phyloP scores from a whole-genome alignment of 1,140 invertebrate genomes.

The Drosophila pandora region DNA sequence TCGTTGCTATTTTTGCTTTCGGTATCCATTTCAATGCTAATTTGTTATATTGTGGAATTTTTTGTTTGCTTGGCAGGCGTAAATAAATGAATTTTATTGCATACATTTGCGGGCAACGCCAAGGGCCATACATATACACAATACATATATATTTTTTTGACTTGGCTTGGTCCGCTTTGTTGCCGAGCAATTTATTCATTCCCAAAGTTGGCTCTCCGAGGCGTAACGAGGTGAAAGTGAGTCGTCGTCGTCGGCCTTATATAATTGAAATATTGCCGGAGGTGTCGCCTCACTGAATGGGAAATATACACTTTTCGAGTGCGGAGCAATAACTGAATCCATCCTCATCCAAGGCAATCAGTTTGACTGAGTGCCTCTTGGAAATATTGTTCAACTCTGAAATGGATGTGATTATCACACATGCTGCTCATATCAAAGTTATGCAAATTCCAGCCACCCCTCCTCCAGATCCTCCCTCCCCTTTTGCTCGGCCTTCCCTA shows the following conservation, averaged over 20 bases:
- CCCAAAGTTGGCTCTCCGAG: slow-evolving; percentile 36
- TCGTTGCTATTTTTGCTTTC: slow-evolving; percentile 25
- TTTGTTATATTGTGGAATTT: slow-evolving; percentile 45
- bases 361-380: slow-evolving; percentile 46
- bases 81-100: slow-evolving; percentile 57
- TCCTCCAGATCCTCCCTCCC: not conserved
- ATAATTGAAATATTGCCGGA: slow-evolving; percentile 53
- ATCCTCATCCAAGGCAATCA: slow-evolving; percentile 22
- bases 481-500: not conserved
- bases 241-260: slow-evolving; percentile 16
- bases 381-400: slow-evolving; percentile 42
- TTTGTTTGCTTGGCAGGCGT: slow-evolving; percentile 30
- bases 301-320: slow-evolving; percentile 23
- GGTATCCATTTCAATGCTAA: slow-evolving; percentile 48
- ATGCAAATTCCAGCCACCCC: slow-evolving; percentile 49
- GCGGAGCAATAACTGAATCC: slow-evolving; percentile 33
- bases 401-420: slow-evolving; percentile 40
- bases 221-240: slow-evolving; percentile 27
- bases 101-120: slow-evolving; percentile 32
- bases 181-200: slow-evolving; percentile 46
- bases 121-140: not conserved
- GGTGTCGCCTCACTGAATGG: slow-evolving; percentile 45
- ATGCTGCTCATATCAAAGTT: slow-evolving; percentile 50
- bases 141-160: slow-evolving; percentile 17
- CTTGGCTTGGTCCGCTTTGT: slow-evolving; percentile 8